Evolutionary conservation across 2,888 invertebrate species (phyloP), one percentile per base, ranked within the genome.

Genomic region (Drosophila prolongata): DNA sequence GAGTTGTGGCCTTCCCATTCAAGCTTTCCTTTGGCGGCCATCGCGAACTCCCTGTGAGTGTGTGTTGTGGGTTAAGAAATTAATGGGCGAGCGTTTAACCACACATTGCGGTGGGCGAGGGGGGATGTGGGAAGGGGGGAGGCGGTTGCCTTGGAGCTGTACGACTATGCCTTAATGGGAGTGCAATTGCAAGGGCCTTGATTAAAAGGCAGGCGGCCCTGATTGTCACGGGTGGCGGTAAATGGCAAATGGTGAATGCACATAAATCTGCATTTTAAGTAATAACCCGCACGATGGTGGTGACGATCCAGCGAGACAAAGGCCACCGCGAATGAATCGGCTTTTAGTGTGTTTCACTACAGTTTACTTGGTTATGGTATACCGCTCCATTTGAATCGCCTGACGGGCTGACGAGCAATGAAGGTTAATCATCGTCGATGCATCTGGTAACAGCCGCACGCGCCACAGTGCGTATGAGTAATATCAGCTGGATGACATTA

Each of bases 241-340:
- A 76, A 37, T 50, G 57, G 57, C 13, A 24, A 52, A 38, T 38
- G 53, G 40, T 11, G 49, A 49, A 83, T 83, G 83, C 86, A 86
- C 83, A 84, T 86, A 84, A 84, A 84, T 84, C 83, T 84, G 86
- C 83, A 84, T 84, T 84, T 84, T 76, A 84, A 84, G 72, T 79
- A 77, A 73, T 83, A 86, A 73, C 75, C 75, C 73, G 77, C 65
- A 61, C 19, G 19, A 40, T 14, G 53, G 16, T 10, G 44, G 14
- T 67, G 35, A 49, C 53, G 13, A 52, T 55, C n/a, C 35, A 27
- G 13, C 46, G 55, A 53, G 65, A 78, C 80, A 81, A 81, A 75
- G 79, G 74, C 77, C 66, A 27, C 46, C 6, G 38, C 38, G 11
- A 11, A 14, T 47, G 47, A 47, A 30, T 47, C 47, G 47, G 9